Base-by-base conservation (phyloP, 1,140 invertebrate genomes). In the Diorhabda elongata region DNA sequence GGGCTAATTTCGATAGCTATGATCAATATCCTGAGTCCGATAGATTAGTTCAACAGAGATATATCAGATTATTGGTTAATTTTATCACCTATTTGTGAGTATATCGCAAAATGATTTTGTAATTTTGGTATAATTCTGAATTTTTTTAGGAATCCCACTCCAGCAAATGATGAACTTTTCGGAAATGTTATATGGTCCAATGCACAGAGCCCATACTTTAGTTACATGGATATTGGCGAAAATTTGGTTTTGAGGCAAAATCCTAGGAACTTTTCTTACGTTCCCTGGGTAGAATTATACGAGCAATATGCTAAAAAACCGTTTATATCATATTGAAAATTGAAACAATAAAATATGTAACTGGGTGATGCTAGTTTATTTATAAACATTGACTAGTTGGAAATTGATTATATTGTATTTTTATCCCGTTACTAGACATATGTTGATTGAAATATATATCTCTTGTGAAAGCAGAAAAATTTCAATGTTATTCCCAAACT, bases 101-200 rank as follows among this genome's bases (percentile, higher is more conserved):
- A 26, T 26, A 26, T 26, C 1, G 26, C 26, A 26, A 26, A 26
- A 26, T 26, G 26, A 26, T 26, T 26, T 2, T 26, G 26, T 26
- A 26, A 26, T 26, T 1, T 26, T 26, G 26, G 26, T 26, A 26
- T 26, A 26, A 26, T 26, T 26, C 26, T 26, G 1, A 26, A 42
- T 62, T 62, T 64, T 7, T 52, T 9, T 44, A 64, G 62, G 62
- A 64, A 64, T 52, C 62, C 62, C 62, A 64, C 62, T 11, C 62
- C 62, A 8, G 7, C 26, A 45, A 44, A 4, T 8, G 42, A 8
- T 26, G 62, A 44, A 8, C 4, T 66, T 4, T 58, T 66, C 26
- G 3, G 11, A 2, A 66, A 66, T 58, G 7, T 66, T 6, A 60
- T 58, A 56, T 66, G 64, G 64, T 47, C 64, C 2, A 66, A 66